phyloP scores from a whole-genome alignment of 2,113 vertebrate species.

The Ginglymostoma cirratum region DNA sequence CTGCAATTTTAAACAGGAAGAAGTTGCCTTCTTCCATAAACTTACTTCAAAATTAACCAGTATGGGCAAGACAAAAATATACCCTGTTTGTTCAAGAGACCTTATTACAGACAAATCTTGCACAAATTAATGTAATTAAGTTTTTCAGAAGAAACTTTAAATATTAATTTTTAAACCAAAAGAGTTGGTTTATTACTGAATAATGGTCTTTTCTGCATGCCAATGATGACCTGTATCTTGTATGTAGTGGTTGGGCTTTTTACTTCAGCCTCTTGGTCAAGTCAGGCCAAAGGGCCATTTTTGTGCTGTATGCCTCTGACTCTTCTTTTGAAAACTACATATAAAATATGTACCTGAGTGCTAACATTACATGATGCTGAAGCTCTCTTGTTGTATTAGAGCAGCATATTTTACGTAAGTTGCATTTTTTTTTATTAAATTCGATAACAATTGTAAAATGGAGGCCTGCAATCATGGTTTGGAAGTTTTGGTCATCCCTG shows the following conservation, averaged over 20 bases:
- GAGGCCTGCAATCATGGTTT: neutral
- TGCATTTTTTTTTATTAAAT: neutral
- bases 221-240: too few relatives aligned
- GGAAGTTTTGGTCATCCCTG: neutral
- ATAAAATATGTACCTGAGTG: neutral
- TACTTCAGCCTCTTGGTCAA: neutral
- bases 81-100: neutral
- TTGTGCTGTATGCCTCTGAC: too few relatives aligned
- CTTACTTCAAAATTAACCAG: neutral
- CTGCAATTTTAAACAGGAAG: neutral
- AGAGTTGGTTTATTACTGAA: neutral
- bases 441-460: neutral
- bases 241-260: neutral
- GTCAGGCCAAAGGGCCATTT: too few relatives aligned
- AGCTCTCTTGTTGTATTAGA: neutral
- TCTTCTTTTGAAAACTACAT: neutral
- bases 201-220: neutral
- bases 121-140: neutral
- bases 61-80: too few relatives aligned
- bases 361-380: neutral
- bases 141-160: neutral
- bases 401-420: neutral
- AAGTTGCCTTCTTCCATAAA: neutral
- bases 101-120: neutral
- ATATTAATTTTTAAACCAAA: neutral